phyloP scores from a whole-genome alignment of 2,797 vertebrate genomes.

The Argentina silus region DNA sequence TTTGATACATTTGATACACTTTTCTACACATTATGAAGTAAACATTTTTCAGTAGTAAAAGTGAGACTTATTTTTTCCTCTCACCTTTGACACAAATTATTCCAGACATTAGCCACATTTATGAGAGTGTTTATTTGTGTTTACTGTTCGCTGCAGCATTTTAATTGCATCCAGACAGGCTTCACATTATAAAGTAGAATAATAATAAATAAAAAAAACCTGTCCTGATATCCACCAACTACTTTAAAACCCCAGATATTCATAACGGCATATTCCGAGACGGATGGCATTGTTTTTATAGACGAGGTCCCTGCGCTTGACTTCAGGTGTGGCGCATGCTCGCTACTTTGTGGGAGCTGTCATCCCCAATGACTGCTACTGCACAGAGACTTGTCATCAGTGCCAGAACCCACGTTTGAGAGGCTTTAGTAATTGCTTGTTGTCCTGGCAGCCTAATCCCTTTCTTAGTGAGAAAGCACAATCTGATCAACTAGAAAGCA shows the following conservation, averaged over 20 bases:
- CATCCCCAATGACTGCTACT: slow-evolving; percentile 6
- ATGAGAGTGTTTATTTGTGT: not conserved
- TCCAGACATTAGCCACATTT: not conserved
- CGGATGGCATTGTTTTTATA: not conserved
- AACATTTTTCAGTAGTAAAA: not conserved
- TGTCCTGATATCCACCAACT: not conserved
- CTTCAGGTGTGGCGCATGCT: not conserved
- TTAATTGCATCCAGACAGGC: slow-evolving; percentile 6
- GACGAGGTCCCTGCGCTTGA: not conserved
- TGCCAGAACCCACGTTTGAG: not conserved
- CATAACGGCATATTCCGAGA: not conserved
- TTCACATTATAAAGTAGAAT: not conserved
- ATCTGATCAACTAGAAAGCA: not conserved
- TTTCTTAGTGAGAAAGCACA: not conserved
- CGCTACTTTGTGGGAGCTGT: not conserved
- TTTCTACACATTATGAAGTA: not conserved
- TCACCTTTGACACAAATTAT: not conserved
- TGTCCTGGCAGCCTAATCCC: slow-evolving; percentile 8
- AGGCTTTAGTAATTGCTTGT: slow-evolving; percentile 6
- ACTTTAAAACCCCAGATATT: not conserved
- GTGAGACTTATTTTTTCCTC: not conserved
- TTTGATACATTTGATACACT: not conserved
- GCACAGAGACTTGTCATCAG: not conserved
- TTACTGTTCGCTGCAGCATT: not conserved
- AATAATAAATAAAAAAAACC: not conserved